phyloP scores from a whole-genome alignment of 2,888 invertebrate species.

The Koerneria pararmatus region DNA sequence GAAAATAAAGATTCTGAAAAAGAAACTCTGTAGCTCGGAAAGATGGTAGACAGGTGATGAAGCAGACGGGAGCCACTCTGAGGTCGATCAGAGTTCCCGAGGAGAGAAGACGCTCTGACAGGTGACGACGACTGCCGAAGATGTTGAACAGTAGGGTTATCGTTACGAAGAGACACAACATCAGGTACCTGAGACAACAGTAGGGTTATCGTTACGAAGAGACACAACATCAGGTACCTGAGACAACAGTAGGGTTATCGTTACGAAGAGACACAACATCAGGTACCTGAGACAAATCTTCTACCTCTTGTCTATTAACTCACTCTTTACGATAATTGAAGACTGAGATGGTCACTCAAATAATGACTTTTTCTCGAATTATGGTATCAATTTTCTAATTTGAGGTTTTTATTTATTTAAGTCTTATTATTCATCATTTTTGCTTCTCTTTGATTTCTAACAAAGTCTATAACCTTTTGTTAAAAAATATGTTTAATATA shows the following conservation, averaged over 20 bases:
- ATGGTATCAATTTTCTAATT: too few relatives aligned
- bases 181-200: constrained; percentile 53
- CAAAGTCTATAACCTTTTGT: too few relatives aligned
- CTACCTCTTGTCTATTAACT: too few relatives aligned
- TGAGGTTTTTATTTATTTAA: too few relatives aligned
- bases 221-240: constrained; percentile 45
- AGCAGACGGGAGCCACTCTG: constrained; percentile 40
- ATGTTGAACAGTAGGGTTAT: constrained; percentile 54
- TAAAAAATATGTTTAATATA: too few relatives aligned
- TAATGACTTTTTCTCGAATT: too few relatives aligned
- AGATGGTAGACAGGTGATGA: constrained; percentile 34
- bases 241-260: constrained; percentile 48
- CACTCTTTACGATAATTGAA: too few relatives aligned
- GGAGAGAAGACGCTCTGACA: constrained; percentile 43
- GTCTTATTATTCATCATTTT: too few relatives aligned
- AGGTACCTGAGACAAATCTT: too few relatives aligned
- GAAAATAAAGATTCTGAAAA: constrained; percentile 5
- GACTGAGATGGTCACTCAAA: too few relatives aligned
- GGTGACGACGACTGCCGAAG: constrained; percentile 47
- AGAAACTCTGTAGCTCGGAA: constrained; percentile 36
- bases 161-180: constrained; percentile 56
- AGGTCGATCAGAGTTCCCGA: constrained; percentile 32
- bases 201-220: constrained; percentile 54
- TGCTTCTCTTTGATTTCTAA: too few relatives aligned
- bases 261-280: constrained; percentile 57